Evolutionary conservation across 2,888 invertebrate species (phyloP).

Genomic region (Myopa tessellatipennis): DNA sequence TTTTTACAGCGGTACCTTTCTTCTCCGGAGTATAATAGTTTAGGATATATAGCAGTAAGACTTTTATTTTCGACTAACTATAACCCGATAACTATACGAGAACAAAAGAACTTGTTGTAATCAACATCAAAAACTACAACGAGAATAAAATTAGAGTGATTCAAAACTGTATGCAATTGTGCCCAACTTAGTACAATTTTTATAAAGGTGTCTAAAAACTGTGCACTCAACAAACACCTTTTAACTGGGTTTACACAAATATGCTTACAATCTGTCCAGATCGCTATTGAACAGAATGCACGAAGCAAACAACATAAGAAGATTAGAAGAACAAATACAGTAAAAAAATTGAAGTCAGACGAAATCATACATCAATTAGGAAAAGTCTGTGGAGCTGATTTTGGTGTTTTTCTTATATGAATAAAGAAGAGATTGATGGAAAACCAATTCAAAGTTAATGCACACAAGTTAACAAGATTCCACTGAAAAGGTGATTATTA

Average conservation of each 20-base stretch:
- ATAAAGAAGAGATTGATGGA: conserved; percentile 16
- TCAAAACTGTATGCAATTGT: no score
- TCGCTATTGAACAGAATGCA: background rate
- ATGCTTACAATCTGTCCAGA: background rate
- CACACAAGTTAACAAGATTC: conserved; percentile 2
- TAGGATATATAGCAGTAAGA: no score
- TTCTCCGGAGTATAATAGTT: no score
- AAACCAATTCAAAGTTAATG: conserved; percentile 14
- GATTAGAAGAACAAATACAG: conserved; percentile 28
- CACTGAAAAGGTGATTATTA: conserved; percentile 30
- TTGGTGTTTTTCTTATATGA: conserved; percentile 31
- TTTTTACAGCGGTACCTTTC: no score
- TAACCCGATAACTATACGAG: no score
- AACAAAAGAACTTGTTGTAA: no score
- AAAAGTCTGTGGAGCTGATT: conserved; percentile 12
- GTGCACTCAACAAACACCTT: background rate
- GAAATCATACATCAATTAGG: background rate
- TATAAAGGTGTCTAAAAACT: no score
- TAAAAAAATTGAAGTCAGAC: conserved; percentile 31
- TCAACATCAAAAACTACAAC: no score
- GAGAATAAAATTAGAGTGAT: no score
- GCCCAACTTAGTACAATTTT: no score
- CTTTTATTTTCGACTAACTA: no score
- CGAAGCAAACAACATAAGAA: conserved; percentile 13
- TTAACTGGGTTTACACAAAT: background rate